Percentiles rank a stretch among this genome's conserved stretches.
Evolutionary conservation across 2,888 invertebrate species (phyloP).

Genomic region (Cacoxenus indagator): DNA sequence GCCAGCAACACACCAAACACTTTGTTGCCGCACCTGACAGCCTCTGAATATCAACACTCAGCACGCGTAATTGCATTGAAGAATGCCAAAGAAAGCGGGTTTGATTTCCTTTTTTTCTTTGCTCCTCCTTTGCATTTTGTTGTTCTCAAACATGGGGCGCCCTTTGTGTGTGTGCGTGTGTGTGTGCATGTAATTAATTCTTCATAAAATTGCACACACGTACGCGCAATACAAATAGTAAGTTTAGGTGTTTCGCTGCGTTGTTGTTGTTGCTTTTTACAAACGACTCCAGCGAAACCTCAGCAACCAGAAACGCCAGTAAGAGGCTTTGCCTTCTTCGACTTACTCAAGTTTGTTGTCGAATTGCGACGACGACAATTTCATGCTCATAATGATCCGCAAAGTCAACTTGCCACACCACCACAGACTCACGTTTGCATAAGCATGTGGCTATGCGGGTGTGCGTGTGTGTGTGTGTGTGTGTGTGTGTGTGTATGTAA

Average conservation of each 20-base stretch:
- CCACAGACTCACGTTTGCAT: conserved; percentile 36
- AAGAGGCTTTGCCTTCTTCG: no score
- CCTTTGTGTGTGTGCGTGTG: no score
- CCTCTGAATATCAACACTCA: neutral
- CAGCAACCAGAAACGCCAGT: neutral
- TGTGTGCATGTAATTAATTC: conserved; percentile 14
- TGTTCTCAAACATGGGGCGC: no score
- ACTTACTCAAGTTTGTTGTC: neutral
- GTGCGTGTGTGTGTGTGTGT: conserved; percentile 10
- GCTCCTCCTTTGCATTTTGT: neutral
- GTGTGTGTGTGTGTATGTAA: neutral
- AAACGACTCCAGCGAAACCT: conserved; percentile 13
- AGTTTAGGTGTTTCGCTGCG: conserved; percentile 32
- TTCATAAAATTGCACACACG: conserved; percentile 1
- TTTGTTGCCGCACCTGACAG: neutral
- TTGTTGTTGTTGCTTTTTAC: conserved; percentile 39
- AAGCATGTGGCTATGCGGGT: conserved; percentile 17
- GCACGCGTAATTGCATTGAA: neutral
- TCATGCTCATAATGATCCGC: conserved; percentile 54
- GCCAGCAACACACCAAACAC: no score
- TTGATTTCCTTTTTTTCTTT: neutral
- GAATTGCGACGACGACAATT: neutral
- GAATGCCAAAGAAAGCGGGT: neutral
- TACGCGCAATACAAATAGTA: neutral
- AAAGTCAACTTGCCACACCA: conserved; percentile 59